Evolutionary conservation across 2,888 invertebrate species (phyloP).

Genomic region (Perithous albicinctus): DNA sequence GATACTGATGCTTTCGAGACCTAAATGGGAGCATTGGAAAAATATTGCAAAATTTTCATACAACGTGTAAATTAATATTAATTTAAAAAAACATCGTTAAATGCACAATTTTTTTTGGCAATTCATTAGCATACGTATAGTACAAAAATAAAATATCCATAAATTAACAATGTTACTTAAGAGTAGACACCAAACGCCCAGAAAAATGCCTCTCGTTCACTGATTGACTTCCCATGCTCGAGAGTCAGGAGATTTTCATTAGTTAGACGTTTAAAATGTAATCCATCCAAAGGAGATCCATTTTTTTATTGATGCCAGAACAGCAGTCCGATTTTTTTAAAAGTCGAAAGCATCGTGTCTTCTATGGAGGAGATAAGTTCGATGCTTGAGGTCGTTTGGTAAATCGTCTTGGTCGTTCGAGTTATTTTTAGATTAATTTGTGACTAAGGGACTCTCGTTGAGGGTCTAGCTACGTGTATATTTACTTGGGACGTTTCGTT

Average conservation of each 20-base stretch:
- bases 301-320: constrained; percentile 9
- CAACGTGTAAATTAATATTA: no score
- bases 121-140: no score
- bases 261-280: no score
- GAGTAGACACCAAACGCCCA: no score
- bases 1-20: background rate
- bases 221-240: no score
- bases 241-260: no score
- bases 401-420: constrained; percentile 73
- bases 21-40: background rate
- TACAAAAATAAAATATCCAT: no score
- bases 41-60: background rate
- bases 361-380: constrained; percentile 52
- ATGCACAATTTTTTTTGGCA: no score
- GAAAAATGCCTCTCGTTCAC: no score
- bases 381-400: constrained; percentile 73
- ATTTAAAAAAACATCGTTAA: no score
- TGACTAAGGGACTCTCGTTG: constrained; percentile 79
- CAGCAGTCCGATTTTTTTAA: background rate
- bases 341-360: background rate
- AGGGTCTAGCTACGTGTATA: constrained; percentile 80
- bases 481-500: constrained; percentile 78
- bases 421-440: constrained; percentile 84
- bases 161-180: no score
- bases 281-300: no score